Base-by-base conservation (phyloP, 2,888 invertebrate species). In the Steinernema carpocapsae region DNA sequence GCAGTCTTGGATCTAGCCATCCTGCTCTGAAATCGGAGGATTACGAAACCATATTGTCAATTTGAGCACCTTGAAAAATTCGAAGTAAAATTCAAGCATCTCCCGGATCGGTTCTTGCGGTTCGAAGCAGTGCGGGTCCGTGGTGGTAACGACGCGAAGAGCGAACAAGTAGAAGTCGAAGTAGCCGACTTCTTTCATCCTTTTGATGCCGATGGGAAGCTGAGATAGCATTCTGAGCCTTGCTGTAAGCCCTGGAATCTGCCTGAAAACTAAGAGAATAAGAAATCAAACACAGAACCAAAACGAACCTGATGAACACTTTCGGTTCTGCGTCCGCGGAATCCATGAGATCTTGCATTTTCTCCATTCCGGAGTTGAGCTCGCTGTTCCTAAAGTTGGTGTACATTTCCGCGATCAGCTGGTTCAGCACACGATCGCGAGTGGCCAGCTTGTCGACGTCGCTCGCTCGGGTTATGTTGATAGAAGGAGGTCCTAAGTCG, bases 31-130 rank as follows among this genome's bases (percentile, higher is more conserved):
- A 64, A 32, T 24, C 6, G 3, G 26, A 24, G 4, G 22, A 26
- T 56, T 7, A 22, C 2, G 6, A 3, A 19, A 6, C 4, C 2
- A 56, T 24, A 26, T 7, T 6, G 4, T 48, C 17, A 17, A 26
- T 22, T 32, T n/a, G 4, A 10, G 37, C 10, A 64, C 64, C 64
- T 64, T 29, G 26, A 64, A 64, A 32, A 14, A 64, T 10, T 64
- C 64, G 32, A 64, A 64, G 29, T 37, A 64, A n/a, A 64, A 64
- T 17, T 64, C 32, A 2, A 64, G 17, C 22, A 64, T 17, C 1
- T 37, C 26, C 2, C 14, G 37, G 17, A 64, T 32, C 17, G 24
- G 29, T 12, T 10, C 37, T 3, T 64, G 12, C 10, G 1, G 10
- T 17, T 26, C 64, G 19, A 64, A 64, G 17, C 32, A 64, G 2